Evolutionary conservation across 2,113 vertebrate genomes (phyloP), one percentile per base, ranked within the genome.

Genomic region (Nymphicus hollandicus): DNA sequence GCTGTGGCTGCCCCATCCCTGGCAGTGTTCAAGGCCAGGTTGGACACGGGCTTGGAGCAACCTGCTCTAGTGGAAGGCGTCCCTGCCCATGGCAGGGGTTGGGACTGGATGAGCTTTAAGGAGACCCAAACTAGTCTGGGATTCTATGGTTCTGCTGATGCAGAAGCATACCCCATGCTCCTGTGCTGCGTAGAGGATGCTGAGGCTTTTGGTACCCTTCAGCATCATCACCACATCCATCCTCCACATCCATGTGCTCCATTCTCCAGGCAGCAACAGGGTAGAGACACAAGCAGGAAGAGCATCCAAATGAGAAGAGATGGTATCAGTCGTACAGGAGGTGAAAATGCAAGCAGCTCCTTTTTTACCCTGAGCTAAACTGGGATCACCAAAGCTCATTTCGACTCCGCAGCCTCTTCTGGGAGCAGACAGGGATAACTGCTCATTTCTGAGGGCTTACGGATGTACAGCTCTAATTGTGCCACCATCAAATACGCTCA

Each of bases 361-460:
- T 27, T 39, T 82, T 13, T 58, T 18, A 74, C n/a, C 63, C 70
- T 7, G 61, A 86, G 84, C 37, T 68, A 43, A 63, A 53, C 13
- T 19, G n/a, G 50, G 85, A 44, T 65, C 46, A 23, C 56, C 33
- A 2, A 58, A 82, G 81, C 58, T 78, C 87, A 64, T 50, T 89
- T 20, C 11, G 4, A 55, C 17, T 2, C 10, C 16, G 1, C 0
- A 3, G 63, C 74, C 66, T 65, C 35, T 52, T 58, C 65, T 2
- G 27, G 81, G 39, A 83, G 63, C 83, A 82, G 89, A 79, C 91
- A 95, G 0, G 0, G 81, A 94, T 90, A 96, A 84, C 85, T 35
- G 82, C 91, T 87, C 89, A 53, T 71, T 91, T 89, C 81, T 69
- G 44, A 91, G 61, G 1, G 7, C 76, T 86, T 44, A 7, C 0